Evolutionary conservation across 2,888 invertebrate species (phyloP).

Genomic region (Xanthorhoe designata): DNA sequence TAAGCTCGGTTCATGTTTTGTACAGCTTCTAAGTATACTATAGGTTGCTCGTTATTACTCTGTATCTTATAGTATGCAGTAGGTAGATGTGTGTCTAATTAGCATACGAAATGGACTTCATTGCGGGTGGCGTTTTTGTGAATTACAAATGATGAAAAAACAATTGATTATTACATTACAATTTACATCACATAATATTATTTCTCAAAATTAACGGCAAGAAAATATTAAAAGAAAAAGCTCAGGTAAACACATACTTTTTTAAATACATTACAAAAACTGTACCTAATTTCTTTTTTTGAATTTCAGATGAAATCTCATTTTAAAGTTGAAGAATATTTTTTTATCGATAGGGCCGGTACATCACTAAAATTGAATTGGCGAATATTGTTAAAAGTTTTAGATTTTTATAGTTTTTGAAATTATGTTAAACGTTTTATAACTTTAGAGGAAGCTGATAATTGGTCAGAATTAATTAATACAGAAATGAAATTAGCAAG

Average conservation of each 20-base stretch:
- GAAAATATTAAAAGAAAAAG: too few species aligned
- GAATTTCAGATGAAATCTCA: too few species aligned
- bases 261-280: too few species aligned
- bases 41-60: constrained; percentile 9
- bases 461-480: constrained; percentile 33
- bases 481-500: constrained; percentile 25
- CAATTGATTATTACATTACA: too few species aligned
- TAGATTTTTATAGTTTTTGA: constrained; percentile 20
- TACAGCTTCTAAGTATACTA: not conserved
- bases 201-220: too few species aligned
- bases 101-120: constrained; percentile 59
- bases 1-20: not conserved
- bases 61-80: constrained; percentile 59
- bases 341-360: not conserved
- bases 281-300: too few species aligned
- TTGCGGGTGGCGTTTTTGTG: constrained; percentile 30
- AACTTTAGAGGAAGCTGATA: constrained; percentile 36
- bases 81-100: constrained; percentile 67
- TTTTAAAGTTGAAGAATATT: not conserved
- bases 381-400: constrained; percentile 19
- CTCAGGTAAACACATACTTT: too few species aligned
- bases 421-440: constrained; percentile 33
- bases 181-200: too few species aligned
- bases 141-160: too few species aligned
- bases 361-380: constrained; percentile 19